Base-by-base conservation (phyloP, 2,113 vertebrate species). In the Pelodiscus sinensis region DNA sequence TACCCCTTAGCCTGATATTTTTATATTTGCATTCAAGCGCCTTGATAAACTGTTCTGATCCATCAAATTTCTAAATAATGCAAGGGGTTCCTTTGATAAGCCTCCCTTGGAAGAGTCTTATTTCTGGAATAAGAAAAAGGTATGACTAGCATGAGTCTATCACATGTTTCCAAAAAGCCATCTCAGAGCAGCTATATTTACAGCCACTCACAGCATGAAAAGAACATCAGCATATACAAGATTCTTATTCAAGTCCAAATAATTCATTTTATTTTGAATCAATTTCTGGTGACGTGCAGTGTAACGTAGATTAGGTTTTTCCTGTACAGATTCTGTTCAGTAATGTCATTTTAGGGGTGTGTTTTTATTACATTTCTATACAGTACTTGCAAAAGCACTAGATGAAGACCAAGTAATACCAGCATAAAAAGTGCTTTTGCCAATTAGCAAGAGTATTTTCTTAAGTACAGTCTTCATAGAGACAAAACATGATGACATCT, bases 241-340 rank as follows among this genome's bases (percentile, higher is more conserved):
- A 56, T 87, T 80, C n/a, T 82, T 84, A 62, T 62, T 60, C 38
- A 90, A 82, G 73, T 6, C 7, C 77, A 65, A 77, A 19, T 86
- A 58, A 73, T 92, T 91, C 11, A 68, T 7, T 84, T 77, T 65
- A 35, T 4, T 87, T 79, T 94, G 93, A 3, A 65, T 5, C 88
- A 91, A 27, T 88, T 91, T 13, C 71, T 86, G 58, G 78, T 60
- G 9, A 92, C 90, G 79, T 9, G 54, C 12, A 9, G 8, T 84
- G 81, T 10, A 56, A 2, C 81, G 86, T 3, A 11, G 83, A 51
- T 81, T 75, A 44, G 25, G 12, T 85, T 79, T 44, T 15, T 79
- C 15, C 15, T 68, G 82, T 4, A 86, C 50, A 62, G 81, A 68
- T 88, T 87, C 92, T 27, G 55, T 24, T 50, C 5, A 27, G 56